Percentiles rank a stretch among this genome's conserved stretches.
phyloP scores from a whole-genome alignment of 2,113 vertebrate species.

The Numenius arquata region DNA sequence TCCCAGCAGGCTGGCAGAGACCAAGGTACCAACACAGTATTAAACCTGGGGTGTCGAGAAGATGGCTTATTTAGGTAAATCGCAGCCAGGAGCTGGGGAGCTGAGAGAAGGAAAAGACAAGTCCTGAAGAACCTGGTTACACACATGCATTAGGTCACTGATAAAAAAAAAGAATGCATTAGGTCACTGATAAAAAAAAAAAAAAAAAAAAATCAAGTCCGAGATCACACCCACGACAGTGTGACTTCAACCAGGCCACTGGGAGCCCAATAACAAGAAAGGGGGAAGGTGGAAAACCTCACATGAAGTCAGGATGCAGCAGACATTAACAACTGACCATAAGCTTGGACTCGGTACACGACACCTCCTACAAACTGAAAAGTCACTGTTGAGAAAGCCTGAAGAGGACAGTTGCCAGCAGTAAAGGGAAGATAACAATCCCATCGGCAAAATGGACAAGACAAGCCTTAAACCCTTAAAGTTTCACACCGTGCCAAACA shows the following conservation, averaged over 20 bases:
- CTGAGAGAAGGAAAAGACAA: not conserved
- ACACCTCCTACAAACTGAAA: rapidly evolving
- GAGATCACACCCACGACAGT: not conserved
- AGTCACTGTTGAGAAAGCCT: not conserved
- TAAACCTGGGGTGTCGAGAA: not conserved
- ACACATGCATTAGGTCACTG: not conserved
- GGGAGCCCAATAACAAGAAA: not conserved
- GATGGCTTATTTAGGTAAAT: not conserved
- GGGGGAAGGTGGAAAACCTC: not conserved
- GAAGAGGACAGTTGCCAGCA: not conserved
- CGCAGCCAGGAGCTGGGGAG: not conserved
- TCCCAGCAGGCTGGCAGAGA: not conserved
- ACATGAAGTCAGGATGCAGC: rapidly evolving
- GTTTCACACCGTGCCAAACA: not conserved
- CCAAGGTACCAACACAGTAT: rapidly evolving
- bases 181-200: not conserved
- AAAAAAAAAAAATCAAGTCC: not conserved
- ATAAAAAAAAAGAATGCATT: not conserved
- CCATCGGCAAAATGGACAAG: not conserved
- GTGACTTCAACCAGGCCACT: not conserved
- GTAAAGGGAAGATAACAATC: rapidly evolving
- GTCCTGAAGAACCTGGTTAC: not conserved
- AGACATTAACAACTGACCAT: rapidly evolving
- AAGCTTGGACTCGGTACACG: rapidly evolving
- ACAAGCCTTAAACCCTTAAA: not conserved